phyloP scores from a whole-genome alignment of 2,888 invertebrate genomes.

The Amphipyra berbera region DNA sequence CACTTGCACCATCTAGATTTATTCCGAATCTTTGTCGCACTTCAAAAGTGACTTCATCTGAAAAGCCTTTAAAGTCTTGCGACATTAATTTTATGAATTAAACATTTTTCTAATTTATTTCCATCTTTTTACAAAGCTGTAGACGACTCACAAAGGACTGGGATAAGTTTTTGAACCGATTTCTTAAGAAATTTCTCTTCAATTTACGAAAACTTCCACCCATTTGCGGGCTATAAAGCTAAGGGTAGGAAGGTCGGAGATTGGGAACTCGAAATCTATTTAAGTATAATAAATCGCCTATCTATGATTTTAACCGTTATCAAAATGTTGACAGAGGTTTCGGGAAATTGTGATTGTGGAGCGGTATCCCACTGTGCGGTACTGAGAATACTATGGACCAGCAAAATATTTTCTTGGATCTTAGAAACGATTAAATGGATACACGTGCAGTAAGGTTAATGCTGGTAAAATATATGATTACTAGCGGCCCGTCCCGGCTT shows the following conservation, averaged over 20 bases:
- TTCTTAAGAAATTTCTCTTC: constrained; percentile 41
- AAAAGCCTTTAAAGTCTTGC: constrained; percentile 63
- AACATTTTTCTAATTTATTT: constrained; percentile 67
- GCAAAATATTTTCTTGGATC: too few species aligned
- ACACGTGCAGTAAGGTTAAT: too few species aligned
- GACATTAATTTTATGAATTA: constrained; percentile 71
- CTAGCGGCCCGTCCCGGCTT: too few species aligned
- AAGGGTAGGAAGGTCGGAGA: constrained; percentile 26
- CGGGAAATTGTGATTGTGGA: neutral
- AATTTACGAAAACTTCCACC: constrained; percentile 43
- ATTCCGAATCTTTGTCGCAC: constrained; percentile 33
- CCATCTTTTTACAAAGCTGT: constrained; percentile 40
- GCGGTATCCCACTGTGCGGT: neutral
- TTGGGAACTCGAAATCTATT: constrained; percentile 43
- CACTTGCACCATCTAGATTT: constrained; percentile 46
- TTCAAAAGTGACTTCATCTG: constrained; percentile 61
- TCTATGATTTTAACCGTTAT: constrained; percentile 19
- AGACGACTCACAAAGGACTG: constrained; percentile 16
- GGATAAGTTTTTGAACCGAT: constrained; percentile 38
- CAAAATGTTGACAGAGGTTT: constrained; percentile 19
- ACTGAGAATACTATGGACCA: neutral
- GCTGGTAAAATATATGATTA: too few species aligned
- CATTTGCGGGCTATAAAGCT: constrained; percentile 51
- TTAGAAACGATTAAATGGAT: too few species aligned
- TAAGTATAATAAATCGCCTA: constrained; percentile 33